Evolutionary conservation across 2,797 vertebrate genomes (phyloP).

Genomic region (Typhlichthys eigenmanni): DNA sequence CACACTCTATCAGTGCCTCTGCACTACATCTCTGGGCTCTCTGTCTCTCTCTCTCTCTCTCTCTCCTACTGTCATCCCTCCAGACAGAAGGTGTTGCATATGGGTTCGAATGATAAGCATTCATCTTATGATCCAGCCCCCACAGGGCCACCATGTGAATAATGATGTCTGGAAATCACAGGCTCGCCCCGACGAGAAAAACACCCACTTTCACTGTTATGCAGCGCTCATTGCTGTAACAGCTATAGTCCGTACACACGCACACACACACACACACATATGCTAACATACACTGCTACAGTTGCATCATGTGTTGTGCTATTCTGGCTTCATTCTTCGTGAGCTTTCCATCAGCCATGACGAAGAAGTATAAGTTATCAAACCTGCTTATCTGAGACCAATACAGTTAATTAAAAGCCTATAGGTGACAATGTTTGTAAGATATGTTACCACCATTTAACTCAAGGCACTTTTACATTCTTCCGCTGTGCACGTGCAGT

Average conservation of each 20-base stretch:
- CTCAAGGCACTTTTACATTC: conserved; percentile 4
- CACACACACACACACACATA: too few relatives aligned
- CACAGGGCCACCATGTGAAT: conserved; percentile 9
- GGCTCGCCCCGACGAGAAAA: conserved; percentile 18
- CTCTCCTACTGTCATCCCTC: conserved; percentile 1
- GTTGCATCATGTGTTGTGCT: too few relatives aligned
- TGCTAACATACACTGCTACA: too few relatives aligned
- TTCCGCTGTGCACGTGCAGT: neutral
- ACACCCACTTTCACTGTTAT: conserved; percentile 13
- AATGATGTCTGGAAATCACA: conserved; percentile 20
- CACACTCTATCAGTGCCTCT: conserved; percentile 8
- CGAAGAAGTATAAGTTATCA: neutral
- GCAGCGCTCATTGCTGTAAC: too few relatives aligned
- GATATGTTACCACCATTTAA: conserved; percentile 20
- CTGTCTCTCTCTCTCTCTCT: neutral
- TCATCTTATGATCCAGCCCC: conserved; percentile 23
- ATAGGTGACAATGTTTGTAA: neutral
- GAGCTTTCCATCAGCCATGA: too few relatives aligned
- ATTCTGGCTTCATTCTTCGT: too few relatives aligned
- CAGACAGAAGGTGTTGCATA: conserved; percentile 10
- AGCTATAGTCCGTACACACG: too few relatives aligned
- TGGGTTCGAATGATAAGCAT: conserved; percentile 28
- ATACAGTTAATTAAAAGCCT: too few relatives aligned
- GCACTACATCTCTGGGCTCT: neutral
- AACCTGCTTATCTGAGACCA: conserved; percentile 5